Base-by-base conservation (phyloP, 2,797 vertebrate species). In the Buphagus erythrorhynchus region DNA sequence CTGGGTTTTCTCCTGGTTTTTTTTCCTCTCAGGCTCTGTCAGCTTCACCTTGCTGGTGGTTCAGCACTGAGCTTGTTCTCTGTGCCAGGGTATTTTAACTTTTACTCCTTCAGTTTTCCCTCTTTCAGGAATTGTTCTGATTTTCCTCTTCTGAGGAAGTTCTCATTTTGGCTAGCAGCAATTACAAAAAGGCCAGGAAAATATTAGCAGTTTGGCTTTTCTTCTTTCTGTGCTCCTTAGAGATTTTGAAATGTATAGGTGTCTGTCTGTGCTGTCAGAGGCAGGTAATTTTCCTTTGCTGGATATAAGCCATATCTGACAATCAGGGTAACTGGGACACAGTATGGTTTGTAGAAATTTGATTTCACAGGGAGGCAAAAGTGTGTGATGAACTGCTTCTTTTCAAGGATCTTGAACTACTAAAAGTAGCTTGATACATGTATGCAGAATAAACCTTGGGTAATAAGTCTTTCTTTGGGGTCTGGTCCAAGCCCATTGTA, bases 401-500 rank as follows among this genome's bases (percentile, higher is more conserved):
- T 81, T 91, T 88, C 79, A 92, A 85, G 76, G 74, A 63, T 80
- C 63, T 75, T 82, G 88, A 42, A 17, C 17, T 73, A 13, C 62
- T 88, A 66, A 75, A 88, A 85, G 88, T 61, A 68, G 62, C 79
- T 94, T 2, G 0, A 6, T 65, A 29, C 46, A 43, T 55, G 33
- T 28, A 76, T 84, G 94, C 63, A 81, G 66, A 91, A 67, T 59
- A 84, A 93, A 62, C 66, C 88, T 46, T 31, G 62, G 42, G 45
- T 95, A 93, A 62, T 96, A 71, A 94, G 76, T 92, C 88, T 93
- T 90, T 36, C 71, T 88, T 43, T 2, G 25, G 65, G 75, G 83
- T 81, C 82, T 92, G 86, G 29, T 92, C 96, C 92, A 94, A 94
- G 74, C 85, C 66, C 69, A 43, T 3, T 90, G 94, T 93, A 91